Evolutionary conservation across 2,888 invertebrate genomes (phyloP), one percentile per base, ranked within the genome.

Genomic region (Drosophila barbarae): DNA sequence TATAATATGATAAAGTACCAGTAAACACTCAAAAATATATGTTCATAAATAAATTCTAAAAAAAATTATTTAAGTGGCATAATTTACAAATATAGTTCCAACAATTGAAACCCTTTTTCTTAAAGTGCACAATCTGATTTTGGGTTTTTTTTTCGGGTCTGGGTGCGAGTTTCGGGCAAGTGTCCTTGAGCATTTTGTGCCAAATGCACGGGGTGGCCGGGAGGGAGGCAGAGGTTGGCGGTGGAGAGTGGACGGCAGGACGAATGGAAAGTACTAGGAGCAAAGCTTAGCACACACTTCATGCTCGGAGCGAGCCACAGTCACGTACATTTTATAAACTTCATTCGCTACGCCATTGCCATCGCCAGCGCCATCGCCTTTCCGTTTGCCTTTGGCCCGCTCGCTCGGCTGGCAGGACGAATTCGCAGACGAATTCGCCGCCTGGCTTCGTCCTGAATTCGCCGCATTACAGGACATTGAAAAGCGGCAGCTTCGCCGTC

Each of bases 181-280:
- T 85, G 87, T 85, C 87, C 87, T 87, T 87, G 87, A 86, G 82
- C 66, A 78, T 70, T 84, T 70, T 72, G 73, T 81, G 78, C 70
- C 77, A 83, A 83, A 72, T 80, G 76, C 79, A 76, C 23, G 46
- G 46, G 46, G 46, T 32, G 46, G 46, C 46, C 9, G 13, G 13
- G 1, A 5, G 51, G 28, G 34, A 8, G 35, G 21, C 3, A n/a
- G 12, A 18, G n/a, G 32, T 51, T 47, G 42, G 46, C 26, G 42
- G 49, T 23, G 32, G 46, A 52, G 30, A 42, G 46, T 9, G 55
- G 54, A 35, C 32, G 5, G n/a, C 41, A 34, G 39, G 51, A 35
- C 13, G 26, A 41, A 47, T 26, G 32, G 34, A 42, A 47, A 46
- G 32, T 60, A 56, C 52, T 54, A 69, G 70, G 70, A 69, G 61